Evolutionary conservation across 2,888 invertebrate species (phyloP).

Genomic region (Laspeyria flexula): DNA sequence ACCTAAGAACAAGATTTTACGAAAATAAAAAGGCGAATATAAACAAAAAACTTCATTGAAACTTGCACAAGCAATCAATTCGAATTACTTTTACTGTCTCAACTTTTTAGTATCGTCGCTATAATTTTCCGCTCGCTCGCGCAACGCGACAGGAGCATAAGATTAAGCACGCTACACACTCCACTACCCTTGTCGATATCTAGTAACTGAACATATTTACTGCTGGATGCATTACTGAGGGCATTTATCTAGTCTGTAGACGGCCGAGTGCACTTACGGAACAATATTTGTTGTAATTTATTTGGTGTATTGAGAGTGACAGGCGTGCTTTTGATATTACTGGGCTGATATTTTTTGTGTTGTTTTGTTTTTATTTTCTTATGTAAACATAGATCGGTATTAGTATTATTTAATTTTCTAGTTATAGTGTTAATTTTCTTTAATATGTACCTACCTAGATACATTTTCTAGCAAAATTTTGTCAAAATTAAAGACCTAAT

Average conservation of each 20-base stretch:
- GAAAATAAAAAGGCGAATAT: neutral
- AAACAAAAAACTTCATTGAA: neutral
- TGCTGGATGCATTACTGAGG: slow-evolving; percentile 45
- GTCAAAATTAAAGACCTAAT: too few relatives aligned
- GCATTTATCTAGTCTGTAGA: slow-evolving; percentile 54
- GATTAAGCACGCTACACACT: slow-evolving; percentile 22
- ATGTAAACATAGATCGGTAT: too few relatives aligned
- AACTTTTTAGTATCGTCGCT: neutral
- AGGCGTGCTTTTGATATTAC: slow-evolving; percentile 25
- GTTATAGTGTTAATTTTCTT: too few relatives aligned
- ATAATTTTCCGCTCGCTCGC: slow-evolving; percentile 9
- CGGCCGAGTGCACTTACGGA: slow-evolving; percentile 65
- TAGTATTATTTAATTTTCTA: too few relatives aligned
- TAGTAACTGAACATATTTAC: slow-evolving; percentile 34
- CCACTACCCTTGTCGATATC: slow-evolving; percentile 34
- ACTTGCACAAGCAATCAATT: neutral
- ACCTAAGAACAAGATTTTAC: neutral
- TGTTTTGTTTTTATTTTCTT: neutral
- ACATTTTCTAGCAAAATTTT: too few relatives aligned
- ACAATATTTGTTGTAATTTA: slow-evolving; percentile 49
- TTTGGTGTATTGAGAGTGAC: slow-evolving; percentile 29
- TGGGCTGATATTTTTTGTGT: neutral
- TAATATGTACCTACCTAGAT: too few relatives aligned
- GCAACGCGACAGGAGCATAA: slow-evolving; percentile 13
- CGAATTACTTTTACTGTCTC: slow-evolving; percentile 5